Evolutionary conservation across 2,113 vertebrate genomes (phyloP), one percentile per base, ranked within the genome.

Genomic region (Cebus imitator): DNA sequence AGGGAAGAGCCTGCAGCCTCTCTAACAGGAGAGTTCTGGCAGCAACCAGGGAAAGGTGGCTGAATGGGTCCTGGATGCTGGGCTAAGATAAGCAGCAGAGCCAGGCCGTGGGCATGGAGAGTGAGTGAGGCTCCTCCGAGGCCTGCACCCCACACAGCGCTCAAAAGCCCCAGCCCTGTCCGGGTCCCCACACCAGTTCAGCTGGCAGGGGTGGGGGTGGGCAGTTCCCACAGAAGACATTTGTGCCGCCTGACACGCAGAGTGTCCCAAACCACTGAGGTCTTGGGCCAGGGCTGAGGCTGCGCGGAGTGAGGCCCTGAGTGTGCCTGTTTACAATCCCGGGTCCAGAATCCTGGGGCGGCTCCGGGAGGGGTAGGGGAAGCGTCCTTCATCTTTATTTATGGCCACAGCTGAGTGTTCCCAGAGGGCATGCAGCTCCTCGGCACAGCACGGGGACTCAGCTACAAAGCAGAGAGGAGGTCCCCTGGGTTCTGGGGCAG

Each of bases 271-370:
- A 40, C 13, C 55, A 35, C 37, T 2, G 1, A 25, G 55, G 43
- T 40, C 37, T 23, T 0, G 9, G 75, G 61, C 20, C 4, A 17
- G n/a, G 50, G 18, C 23, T 13, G 66, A 27, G 87, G 40, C 79
- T 5, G 14, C 1, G 23, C 1, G 30, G 8, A 2, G 72, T 8
- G 48, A 87, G 61, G 30, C 37, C 52, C 6, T 0, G 20, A 78
- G 37, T 11, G 6, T 20, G 45, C 61, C 73, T 7, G 43, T 32
- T 72, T 92, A 68, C 16, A 57, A 2, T 4, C 50, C 18, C 0
- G 3, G 70, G n/a, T 18, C 37, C 3, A 1, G 0, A 40, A 37
- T 3, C 64, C 25, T 32, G 0, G 17, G 27, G 27, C 1, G 27
- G 27, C 50, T 66, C 20, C 0, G 8, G 40, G 40, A 2, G 21